These are phyloP conservation scores for Apostichopus parvimensis DNA, from an alignment of 35 echinoderm and acorn worm genomes.

Conservation along the genomic window DNA sequence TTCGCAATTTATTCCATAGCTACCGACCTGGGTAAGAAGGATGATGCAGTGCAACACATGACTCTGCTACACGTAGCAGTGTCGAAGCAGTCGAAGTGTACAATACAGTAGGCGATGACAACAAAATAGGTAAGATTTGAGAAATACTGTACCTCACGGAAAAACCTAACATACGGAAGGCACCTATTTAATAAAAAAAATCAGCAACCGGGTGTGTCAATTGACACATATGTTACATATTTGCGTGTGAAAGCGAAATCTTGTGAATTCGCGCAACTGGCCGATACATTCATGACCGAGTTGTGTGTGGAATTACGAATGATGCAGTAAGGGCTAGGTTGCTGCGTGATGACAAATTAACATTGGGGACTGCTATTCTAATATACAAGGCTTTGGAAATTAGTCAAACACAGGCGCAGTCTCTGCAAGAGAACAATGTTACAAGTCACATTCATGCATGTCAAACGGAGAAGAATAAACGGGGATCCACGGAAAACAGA, in stretches of 20 bases:
- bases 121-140: not conserved
- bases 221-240: not conserved
- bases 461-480: not conserved
- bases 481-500: no score
- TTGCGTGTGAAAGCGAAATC: not conserved
- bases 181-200: not conserved
- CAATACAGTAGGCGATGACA: no score
- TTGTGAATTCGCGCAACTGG: constrained; percentile 9
- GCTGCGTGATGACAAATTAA: not conserved
- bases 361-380: not conserved
- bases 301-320: not conserved
- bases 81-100: no score
- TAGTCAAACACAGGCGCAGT: not conserved
- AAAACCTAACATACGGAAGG: not conserved
- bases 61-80: no score
- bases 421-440: not conserved
- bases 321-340: constrained; percentile 1
- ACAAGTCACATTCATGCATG: not conserved
- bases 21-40: no score
- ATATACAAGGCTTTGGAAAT: not conserved
- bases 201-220: no score
- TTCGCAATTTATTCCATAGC: no score
- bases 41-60: no score
- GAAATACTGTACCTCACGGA: not conserved
- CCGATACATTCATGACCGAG: not conserved